phyloP scores from a whole-genome alignment of 1,140 invertebrate genomes.

The Cherax quadricarinatus region DNA sequence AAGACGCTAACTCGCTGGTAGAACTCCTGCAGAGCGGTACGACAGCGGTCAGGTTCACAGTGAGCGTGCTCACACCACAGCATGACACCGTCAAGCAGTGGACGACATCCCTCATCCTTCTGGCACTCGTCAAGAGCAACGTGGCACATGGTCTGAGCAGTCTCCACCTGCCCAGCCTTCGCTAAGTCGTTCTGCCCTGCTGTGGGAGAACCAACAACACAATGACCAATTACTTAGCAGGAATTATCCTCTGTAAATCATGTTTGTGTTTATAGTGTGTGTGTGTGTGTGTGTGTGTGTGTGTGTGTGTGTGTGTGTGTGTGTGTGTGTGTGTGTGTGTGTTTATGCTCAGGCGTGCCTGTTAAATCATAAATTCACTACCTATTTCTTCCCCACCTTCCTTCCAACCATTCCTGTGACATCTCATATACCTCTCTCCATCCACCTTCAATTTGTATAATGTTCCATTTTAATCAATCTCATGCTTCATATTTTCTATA shows the following conservation, averaged over 20 bases:
- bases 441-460: no score
- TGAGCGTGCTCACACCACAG: slow-evolving; percentile 71
- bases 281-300: not conserved
- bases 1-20: slow-evolving; percentile 60
- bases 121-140: slow-evolving; percentile 61
- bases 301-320: no score
- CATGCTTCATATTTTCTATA: no score
- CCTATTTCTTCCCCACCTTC: no score
- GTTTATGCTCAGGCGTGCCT: no score
- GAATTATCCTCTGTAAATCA: not conserved
- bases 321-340: no score
- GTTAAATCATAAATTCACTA: no score
- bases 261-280: not conserved
- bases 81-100: slow-evolving; percentile 53
- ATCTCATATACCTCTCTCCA: no score
- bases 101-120: slow-evolving; percentile 46
- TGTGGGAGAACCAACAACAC: not conserved
- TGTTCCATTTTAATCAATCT: no score
- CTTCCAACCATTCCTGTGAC: no score
- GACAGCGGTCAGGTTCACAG: slow-evolving; percentile 70
- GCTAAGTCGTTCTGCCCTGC: slow-evolving; percentile 37
- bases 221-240: not conserved
- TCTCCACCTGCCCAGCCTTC: slow-evolving; percentile 30
- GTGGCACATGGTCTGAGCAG: slow-evolving; percentile 66
- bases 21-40: slow-evolving; percentile 70